Evolutionary conservation across 2,888 invertebrate genomes (phyloP).

Genomic region (Diarsia rubi): DNA sequence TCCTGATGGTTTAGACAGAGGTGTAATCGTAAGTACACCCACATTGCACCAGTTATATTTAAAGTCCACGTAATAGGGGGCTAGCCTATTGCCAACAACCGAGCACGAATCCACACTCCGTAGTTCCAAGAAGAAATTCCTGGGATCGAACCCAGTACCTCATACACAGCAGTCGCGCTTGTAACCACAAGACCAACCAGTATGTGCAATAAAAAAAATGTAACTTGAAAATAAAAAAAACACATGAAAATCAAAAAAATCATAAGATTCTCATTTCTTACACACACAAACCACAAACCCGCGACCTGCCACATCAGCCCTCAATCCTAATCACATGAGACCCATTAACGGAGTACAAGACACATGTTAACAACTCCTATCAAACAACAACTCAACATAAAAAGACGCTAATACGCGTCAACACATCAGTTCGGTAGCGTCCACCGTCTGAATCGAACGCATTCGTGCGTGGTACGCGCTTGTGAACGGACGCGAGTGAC

Average conservation of each 20-base stretch:
- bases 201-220: too few species aligned
- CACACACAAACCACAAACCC: background rate
- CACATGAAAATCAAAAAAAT: background rate
- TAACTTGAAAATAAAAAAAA: too few species aligned
- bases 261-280: background rate
- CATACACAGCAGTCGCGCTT: too few species aligned
- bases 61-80: too few species aligned
- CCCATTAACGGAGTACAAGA: slow-evolving; percentile 29
- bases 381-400: slow-evolving; percentile 57
- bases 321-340: slow-evolving; percentile 52
- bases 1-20: too few species aligned
- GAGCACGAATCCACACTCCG: too few species aligned
- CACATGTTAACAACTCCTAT: slow-evolving; percentile 55
- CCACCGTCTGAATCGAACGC: slow-evolving; percentile 7
- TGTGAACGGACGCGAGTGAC: slow-evolving; percentile 40
- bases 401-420: slow-evolving; percentile 27
- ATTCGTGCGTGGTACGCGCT: slow-evolving; percentile 16
- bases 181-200: too few species aligned
- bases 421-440: slow-evolving; percentile 35
- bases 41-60: too few species aligned
- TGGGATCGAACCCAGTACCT: too few species aligned
- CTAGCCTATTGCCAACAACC: too few species aligned
- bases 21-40: too few species aligned
- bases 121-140: too few species aligned
- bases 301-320: slow-evolving; percentile 21